These are phyloP conservation scores for Macaria notata DNA, from an alignment of 2,888 invertebrate genomes.

Conservation along the genomic window DNA sequence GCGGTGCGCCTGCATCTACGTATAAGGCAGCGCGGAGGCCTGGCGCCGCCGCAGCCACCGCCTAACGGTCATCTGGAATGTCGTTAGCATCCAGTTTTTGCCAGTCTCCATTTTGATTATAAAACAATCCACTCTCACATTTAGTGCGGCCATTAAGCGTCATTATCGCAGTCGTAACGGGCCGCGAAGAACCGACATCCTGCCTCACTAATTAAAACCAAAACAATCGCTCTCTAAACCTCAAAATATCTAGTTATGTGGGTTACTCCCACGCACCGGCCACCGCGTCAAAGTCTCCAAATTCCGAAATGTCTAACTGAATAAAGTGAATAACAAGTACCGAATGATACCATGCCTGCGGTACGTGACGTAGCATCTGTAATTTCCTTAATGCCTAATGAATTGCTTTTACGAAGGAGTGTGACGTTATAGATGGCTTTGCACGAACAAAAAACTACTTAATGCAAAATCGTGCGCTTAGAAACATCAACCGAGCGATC, in stretches of 20 bases:
- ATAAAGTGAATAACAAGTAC: conserved; percentile 54
- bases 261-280: conserved; percentile 50
- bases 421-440: conserved; percentile 72
- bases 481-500: conserved; percentile 70
- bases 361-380: conserved; percentile 57
- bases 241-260: conserved; percentile 34
- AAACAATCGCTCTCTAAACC: conserved; percentile 33
- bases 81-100: conserved; percentile 69
- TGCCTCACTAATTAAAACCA: conserved; percentile 30
- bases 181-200: conserved; percentile 32
- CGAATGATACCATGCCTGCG: conserved; percentile 44
- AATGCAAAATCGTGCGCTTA: conserved; percentile 78
- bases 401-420: conserved; percentile 61
- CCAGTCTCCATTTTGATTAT: conserved; percentile 58
- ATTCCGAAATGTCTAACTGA: conserved; percentile 50
- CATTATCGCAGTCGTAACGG: conserved; percentile 49
- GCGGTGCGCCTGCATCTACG: conserved; percentile 17
- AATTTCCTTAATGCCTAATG: conserved; percentile 62
- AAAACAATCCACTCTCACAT: conserved; percentile 53
- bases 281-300: conserved; percentile 43
- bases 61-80: conserved; percentile 75
- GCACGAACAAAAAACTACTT: conserved; percentile 74
- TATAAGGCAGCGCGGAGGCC: conserved; percentile 31
- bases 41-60: conserved; percentile 55
- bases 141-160: conserved; percentile 52